Evolutionary conservation across 1,140 invertebrate species (phyloP), one percentile per base, ranked within the genome.

Genomic region (Propsilocerus akamusi): DNA sequence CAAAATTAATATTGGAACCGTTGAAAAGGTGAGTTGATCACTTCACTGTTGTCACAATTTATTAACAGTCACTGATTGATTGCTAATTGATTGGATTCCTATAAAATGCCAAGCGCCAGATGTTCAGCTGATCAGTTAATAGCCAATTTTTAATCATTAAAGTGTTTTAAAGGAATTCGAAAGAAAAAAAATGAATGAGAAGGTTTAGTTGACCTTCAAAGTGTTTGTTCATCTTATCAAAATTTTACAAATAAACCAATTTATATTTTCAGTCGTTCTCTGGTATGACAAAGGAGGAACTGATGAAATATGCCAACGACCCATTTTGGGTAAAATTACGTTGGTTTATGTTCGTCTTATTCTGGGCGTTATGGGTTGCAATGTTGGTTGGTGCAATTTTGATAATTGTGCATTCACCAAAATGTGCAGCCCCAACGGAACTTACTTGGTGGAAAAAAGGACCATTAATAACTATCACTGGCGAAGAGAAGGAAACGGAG

Each of bases 261-360:
- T n/a, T n/a, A n/a, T n/a, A n/a, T n/a, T n/a, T n/a, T 4, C 55
- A 74, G 72, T 63, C 74, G 7, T 83, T 89, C 54, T 76, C 81
- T 14, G 89, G 88, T 7, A 78, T 95, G 71, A 80, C 78, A 4
- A 94, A 93, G 65, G 87, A 92, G 59, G 90, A 94, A 61, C 65
- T 95, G 46, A 81, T 93, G 82, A 89, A 89, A 65, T 88, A 80
- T 58, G 86, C 86, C 0, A 89, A 89, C 59, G 87, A 93, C 68
- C 89, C 89, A 25, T 92, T 91, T 61, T 95, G 90, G 89, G 74
- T 91, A 25, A 75, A 78, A 47, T 65, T 91, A 41, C 74, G 90
- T 56, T 89, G 83, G 85, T 71, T 79, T 53, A 74, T 93, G 48
- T 94, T 94, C 60, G 69, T 86, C 25, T 55, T 77, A 6, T 95